These are phyloP conservation scores for Coendou prehensilis DNA, from an alignment of 2,797 vertebrate genomes.

Conservation along the genomic window DNA sequence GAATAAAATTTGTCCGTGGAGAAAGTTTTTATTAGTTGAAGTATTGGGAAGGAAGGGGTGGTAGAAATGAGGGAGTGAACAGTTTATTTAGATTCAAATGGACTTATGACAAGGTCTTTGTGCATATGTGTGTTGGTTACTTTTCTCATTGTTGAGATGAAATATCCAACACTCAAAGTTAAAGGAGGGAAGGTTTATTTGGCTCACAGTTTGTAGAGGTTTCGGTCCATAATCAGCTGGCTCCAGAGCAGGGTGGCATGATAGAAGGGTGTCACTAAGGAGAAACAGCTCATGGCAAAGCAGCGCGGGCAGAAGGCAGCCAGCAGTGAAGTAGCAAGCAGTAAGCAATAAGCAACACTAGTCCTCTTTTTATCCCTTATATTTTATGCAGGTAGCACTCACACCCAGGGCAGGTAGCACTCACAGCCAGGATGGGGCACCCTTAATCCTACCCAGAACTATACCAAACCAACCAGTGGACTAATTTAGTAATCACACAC, in stretches of 20 bases:
- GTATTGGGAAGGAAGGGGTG: not conserved
- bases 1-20: not conserved
- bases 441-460: not conserved
- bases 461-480: not conserved
- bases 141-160: not conserved
- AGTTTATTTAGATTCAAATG: not conserved
- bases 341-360: not conserved
- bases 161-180: not conserved
- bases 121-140: not conserved
- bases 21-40: slow-evolving; percentile 6
- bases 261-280: not conserved
- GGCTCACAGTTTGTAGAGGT: not conserved
- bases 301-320: not conserved
- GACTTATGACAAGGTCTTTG: not conserved
- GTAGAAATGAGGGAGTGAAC: not conserved
- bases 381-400: not conserved
- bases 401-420: not conserved
- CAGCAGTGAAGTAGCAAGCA: not conserved
- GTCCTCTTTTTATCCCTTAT: not conserved
- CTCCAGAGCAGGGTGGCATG: not conserved
- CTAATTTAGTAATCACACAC: not conserved
- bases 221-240: not conserved
- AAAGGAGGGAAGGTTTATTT: not conserved
- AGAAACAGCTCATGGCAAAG: not conserved
- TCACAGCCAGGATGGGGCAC: not conserved